Percentiles rank a stretch among this genome's conserved stretches.
Conservation (phyloP, 2,113 vertebrate genomes). For the Theristicus caerulescens region DNA sequence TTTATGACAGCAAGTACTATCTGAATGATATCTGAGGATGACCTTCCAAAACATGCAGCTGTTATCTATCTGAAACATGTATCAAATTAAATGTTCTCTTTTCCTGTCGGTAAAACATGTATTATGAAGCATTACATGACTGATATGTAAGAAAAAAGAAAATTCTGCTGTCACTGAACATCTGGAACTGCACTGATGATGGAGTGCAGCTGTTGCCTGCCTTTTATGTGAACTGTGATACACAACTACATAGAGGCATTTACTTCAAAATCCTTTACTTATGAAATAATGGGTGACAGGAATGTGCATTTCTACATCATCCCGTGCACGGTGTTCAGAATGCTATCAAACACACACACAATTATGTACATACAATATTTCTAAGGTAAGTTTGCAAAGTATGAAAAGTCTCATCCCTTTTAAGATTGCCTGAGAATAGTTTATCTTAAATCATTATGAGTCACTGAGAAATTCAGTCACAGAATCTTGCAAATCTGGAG, state of each 20-base stretch:
- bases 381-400: neutral
- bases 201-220: neutral
- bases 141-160: slow-evolving; percentile 6
- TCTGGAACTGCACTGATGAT: slow-evolving; percentile 4
- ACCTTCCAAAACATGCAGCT: slow-evolving; percentile 6
- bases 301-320: neutral
- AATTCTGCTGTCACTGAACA: neutral
- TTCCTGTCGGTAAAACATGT: neutral
- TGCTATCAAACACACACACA: neutral
- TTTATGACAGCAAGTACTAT: neutral
- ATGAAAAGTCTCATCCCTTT: neutral
- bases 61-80: neutral
- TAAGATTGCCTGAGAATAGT: neutral
- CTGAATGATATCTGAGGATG: neutral
- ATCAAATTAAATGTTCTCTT: neutral
- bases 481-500: neutral
- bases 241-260: neutral
- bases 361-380: neutral
- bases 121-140: slow-evolving; percentile 15
- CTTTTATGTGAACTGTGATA: neutral
- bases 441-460: neutral
- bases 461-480: neutral
- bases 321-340: neutral
- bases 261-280: neutral
- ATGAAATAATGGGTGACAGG: neutral